Conservation (phyloP, 1,140 invertebrate species). For the Heliconius eleuchia region DNA sequence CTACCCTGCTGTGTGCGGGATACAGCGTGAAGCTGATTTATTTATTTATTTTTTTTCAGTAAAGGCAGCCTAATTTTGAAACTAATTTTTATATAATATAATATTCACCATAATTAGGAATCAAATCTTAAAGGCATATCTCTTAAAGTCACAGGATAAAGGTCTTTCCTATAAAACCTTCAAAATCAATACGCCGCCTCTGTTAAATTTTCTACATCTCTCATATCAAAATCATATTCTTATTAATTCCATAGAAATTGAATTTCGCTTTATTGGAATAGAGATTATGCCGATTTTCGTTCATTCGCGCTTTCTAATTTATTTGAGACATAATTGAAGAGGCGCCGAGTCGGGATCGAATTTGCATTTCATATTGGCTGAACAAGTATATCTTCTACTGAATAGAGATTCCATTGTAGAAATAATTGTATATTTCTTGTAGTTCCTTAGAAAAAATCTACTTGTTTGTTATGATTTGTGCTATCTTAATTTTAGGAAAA, state of each 20-base stretch:
- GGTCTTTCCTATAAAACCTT: not conserved
- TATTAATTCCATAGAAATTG: constrained; percentile 8
- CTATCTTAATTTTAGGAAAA: too few relatives aligned
- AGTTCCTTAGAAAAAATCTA: too few relatives aligned
- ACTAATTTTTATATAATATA: too few relatives aligned
- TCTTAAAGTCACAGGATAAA: not conserved
- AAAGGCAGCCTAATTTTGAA: too few relatives aligned
- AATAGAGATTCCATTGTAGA: not conserved
- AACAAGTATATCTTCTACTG: constrained; percentile 12
- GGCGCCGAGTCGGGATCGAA: constrained; percentile 28
- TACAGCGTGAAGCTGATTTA: too few relatives aligned
- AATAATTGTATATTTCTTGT: not conserved
- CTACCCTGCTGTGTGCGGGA: too few relatives aligned
- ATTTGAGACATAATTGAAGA: constrained; percentile 38
- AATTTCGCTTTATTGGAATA: not conserved
- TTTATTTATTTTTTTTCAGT: too few relatives aligned
- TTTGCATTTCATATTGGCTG: constrained; percentile 25
- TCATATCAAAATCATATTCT: constrained; percentile 7
- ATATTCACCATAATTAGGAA: too few relatives aligned
- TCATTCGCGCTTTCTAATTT: constrained; percentile 30
- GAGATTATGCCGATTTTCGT: constrained; percentile 11
- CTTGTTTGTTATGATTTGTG: too few relatives aligned
- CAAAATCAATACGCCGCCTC: not conserved
- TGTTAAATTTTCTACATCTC: not conserved
- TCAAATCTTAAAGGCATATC: too few relatives aligned